These are phyloP conservation scores for Nephrotoma flavescens DNA, from an alignment of 2,888 invertebrate genomes.

Conservation along the genomic window DNA sequence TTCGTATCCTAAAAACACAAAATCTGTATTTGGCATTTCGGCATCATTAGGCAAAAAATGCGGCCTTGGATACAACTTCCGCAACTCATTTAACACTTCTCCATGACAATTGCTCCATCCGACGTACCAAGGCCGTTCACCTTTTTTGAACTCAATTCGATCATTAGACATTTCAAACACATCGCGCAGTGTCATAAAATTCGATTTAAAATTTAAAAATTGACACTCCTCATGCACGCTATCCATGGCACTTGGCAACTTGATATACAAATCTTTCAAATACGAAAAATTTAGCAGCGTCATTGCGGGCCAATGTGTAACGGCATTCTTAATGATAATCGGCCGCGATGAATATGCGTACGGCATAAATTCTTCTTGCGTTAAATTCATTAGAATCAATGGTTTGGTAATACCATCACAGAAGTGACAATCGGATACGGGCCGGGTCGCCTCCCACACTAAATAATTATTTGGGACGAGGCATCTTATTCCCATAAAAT, in stretches of 20 bases:
- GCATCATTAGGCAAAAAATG: constrained; percentile 77
- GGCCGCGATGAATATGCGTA: constrained; percentile 70
- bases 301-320: constrained; percentile 61
- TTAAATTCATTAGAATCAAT: constrained; percentile 50
- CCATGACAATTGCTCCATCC: constrained; percentile 89
- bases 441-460: constrained; percentile 75
- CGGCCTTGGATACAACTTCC: constrained; percentile 64
- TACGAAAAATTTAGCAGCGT: constrained; percentile 48
- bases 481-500: constrained; percentile 49
- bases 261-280: constrained; percentile 54
- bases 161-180: constrained; percentile 60
- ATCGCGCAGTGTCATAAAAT: constrained; percentile 58
- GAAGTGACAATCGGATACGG: constrained; percentile 65
- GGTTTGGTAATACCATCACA: constrained; percentile 54
- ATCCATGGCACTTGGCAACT: constrained; percentile 53
- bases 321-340: constrained; percentile 62
- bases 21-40: constrained; percentile 78
- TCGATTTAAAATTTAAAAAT: constrained; percentile 73
- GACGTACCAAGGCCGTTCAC: constrained; percentile 70
- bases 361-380: constrained; percentile 48
- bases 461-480: constrained; percentile 70
- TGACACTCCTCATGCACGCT: constrained; percentile 69
- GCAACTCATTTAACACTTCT: constrained; percentile 54
- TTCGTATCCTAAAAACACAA: constrained; percentile 84
- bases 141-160: constrained; percentile 44